These are phyloP conservation scores for Brachionichthys hirsutus DNA, from an alignment of 2,113 vertebrate genomes.

Conservation along the genomic window DNA sequence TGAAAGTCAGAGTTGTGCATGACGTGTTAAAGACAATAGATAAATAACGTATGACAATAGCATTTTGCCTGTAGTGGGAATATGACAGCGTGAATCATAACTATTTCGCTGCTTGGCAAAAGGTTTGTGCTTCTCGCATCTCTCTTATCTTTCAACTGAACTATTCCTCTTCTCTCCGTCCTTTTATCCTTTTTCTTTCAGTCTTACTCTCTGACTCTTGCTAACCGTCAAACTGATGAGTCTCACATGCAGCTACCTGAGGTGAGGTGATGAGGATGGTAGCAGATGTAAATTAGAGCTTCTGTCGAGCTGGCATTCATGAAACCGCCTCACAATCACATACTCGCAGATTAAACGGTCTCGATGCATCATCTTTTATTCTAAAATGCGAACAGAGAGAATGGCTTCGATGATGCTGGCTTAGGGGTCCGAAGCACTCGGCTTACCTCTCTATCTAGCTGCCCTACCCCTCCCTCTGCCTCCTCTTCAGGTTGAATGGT, in stretches of 20 bases:
- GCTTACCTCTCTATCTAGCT: conserved; percentile 28
- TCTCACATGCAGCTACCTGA: conserved; percentile 17
- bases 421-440: background rate
- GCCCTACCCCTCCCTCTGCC: conserved; percentile 24
- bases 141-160: conserved; percentile 38
- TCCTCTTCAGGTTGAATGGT: conserved; percentile 37
- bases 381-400: background rate
- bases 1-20: conserved; percentile 44
- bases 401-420: background rate
- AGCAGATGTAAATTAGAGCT: background rate
- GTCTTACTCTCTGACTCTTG: conserved; percentile 31
- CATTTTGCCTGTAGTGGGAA: conserved; percentile 19
- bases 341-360: background rate
- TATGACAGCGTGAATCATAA: conserved; percentile 7
- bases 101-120: conserved; percentile 15
- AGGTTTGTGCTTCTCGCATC: conserved; percentile 37
- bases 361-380: background rate
- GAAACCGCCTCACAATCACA: background rate
- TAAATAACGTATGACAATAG: background rate
- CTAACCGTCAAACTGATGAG: conserved; percentile 20
- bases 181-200: conserved; percentile 6
- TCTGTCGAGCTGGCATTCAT: background rate
- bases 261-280: conserved; percentile 11
- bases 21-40: conserved; percentile 5
- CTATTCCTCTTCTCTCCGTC: conserved; percentile 32